Evolutionary conservation across 1,140 invertebrate genomes (phyloP).

Genomic region (Pachyrhynchus sulphureomaculatus): DNA sequence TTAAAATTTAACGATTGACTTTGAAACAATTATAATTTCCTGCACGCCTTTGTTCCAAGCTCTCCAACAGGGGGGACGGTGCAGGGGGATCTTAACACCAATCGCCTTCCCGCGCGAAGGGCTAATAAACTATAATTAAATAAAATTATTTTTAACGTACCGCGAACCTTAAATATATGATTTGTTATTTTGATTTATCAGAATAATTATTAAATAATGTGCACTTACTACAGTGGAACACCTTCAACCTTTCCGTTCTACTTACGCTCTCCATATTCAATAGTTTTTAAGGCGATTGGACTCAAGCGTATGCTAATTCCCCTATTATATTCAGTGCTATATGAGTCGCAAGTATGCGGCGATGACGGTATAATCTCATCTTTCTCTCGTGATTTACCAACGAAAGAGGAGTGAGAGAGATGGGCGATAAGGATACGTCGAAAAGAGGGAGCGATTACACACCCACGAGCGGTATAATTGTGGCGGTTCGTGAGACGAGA

Average conservation of each 20-base stretch:
- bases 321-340: constrained; percentile 53
- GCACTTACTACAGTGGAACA: constrained; percentile 46
- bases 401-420: not conserved
- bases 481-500: constrained; percentile 44
- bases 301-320: constrained; percentile 50
- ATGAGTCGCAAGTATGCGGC: constrained; percentile 30
- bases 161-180: constrained; percentile 47
- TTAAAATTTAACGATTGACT: too few species aligned
- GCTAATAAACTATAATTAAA: constrained; percentile 52
- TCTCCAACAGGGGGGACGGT: not conserved
- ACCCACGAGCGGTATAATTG: constrained; percentile 47
- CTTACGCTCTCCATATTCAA: not conserved
- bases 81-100: not conserved
- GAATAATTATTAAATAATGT: constrained; percentile 53
- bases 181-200: constrained; percentile 53
- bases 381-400: not conserved
- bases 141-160: constrained; percentile 50
- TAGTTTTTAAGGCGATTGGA: constrained; percentile 26
- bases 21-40: too few species aligned
- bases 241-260: not conserved
- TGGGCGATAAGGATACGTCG: constrained; percentile 14
- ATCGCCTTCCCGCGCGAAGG: constrained; percentile 5
- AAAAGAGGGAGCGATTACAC: constrained; percentile 42
- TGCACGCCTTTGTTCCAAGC: too few species aligned
- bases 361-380: not conserved